Percentiles rank a stretch among this genome's conserved stretches.
Conservation (phyloP, 2,888 invertebrate genomes). For the Pristionchus fissidentatus region DNA sequence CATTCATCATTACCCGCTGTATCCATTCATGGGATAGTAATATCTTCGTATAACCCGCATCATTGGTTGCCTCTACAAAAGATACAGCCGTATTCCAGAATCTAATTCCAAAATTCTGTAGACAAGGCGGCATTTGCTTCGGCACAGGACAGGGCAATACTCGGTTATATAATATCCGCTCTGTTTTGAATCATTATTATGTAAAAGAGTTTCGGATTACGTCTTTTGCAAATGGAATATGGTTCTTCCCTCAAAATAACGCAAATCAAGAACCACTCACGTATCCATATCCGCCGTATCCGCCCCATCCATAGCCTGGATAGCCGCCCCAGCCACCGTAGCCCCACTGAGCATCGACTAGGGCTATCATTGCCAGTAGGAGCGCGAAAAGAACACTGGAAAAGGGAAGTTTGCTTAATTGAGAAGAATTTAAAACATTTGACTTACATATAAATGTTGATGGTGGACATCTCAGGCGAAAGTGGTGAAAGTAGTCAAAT, state of each 20-base stretch:
- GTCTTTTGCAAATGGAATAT: neutral
- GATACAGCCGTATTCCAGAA: conserved; percentile 2
- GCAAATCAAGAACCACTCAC: no score
- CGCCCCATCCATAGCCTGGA: neutral
- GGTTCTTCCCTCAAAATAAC: neutral
- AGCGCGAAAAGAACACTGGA: neutral
- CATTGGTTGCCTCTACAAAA: conserved; percentile 19
- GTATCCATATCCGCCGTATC: conserved; percentile 6
- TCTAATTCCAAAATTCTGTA: neutral
- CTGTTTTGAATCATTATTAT: no score
- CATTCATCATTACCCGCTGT: conserved; percentile 21
- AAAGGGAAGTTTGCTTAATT: neutral
- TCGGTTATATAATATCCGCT: no score
- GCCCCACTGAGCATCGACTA: conserved; percentile 11
- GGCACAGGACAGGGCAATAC: neutral
- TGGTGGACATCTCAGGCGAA: conserved; percentile 9
- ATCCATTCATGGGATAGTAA: conserved; percentile 28
- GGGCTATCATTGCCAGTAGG: conserved; percentile 8
- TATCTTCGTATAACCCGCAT: conserved; percentile 2
- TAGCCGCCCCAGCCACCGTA: neutral
- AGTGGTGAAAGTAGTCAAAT: conserved; percentile 10
- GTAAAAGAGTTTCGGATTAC: no score
- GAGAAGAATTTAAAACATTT: neutral
- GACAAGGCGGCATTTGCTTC: neutral
- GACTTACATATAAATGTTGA: conserved; percentile 4